Evolutionary conservation across 2,888 invertebrate genomes (phyloP), one percentile per base, ranked within the genome.

Genomic region (Andrena fulva): DNA sequence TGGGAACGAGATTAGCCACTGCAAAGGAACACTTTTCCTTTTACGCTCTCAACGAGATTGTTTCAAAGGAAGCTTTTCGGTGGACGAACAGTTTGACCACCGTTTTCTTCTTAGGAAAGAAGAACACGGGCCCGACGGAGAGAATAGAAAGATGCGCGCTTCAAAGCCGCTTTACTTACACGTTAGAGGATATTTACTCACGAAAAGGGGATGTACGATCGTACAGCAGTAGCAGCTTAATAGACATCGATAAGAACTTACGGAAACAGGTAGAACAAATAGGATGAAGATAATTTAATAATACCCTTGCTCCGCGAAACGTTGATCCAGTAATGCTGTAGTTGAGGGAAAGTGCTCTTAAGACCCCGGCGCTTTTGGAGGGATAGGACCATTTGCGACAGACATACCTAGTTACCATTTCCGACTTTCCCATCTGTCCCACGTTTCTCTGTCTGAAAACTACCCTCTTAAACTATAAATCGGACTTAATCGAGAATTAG

Each of bases 401-500:
- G 24, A 29, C 16, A 16, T 5, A 42, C 16, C 42, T 42, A 42
- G 42, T 16, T 42, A 42, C 42, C 42, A 42, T 16, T 27, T 42
- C 20, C 8, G 10, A 31, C 29, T 27, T 33, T 33, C 33, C 10
- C 35, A 35, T 48, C 59, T 35, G 27, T n/a, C 60, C 5, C 29
- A 48, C 20, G 50, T 77, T 67, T 78, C 75, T 64, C 68, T 52
- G 29, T 62, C 35, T 31, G 54, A 72, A 48, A 72, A 54, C 42
- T 64, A 68, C 20, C 62, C 59, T 60, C 29, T 56, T 70, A 81
- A 80, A 86, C 84, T 69, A 91, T 91, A 91, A 91, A 91, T 91
- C 89, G 86, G 82, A 87, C 86, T 90, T 91, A 91, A 90, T 89
- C 90, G 86, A 88, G 90, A 91, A 89, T 90, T 89, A 87, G 86